These are phyloP conservation scores for Phrynosoma platyrhinos DNA, from an alignment of 2,113 vertebrate genomes.

Conservation along the genomic window DNA sequence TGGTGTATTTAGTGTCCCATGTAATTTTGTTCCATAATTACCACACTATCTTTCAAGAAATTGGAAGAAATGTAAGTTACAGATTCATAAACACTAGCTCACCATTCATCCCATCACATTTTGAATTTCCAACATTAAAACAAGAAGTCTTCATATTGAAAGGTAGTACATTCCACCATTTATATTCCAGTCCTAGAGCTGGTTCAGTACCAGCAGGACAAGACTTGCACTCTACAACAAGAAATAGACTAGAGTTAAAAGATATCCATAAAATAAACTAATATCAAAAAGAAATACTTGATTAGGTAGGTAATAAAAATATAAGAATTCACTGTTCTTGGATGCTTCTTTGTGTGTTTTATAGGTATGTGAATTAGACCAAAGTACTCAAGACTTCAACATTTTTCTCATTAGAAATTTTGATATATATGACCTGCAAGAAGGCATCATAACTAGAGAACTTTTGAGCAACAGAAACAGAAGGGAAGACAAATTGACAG, in stretches of 20 bases:
- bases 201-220: slow-evolving; percentile 96
- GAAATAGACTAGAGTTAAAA: neutral
- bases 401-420: too few relatives aligned
- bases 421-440: neutral
- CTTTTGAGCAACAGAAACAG: neutral
- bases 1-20: too few relatives aligned
- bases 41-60: neutral
- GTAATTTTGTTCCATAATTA: neutral
- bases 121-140: slow-evolving; percentile 96
- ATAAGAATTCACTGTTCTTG: neutral
- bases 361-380: neutral
- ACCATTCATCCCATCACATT: slow-evolving; percentile 97
- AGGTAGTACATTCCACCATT: slow-evolving; percentile 97
- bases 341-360: neutral
- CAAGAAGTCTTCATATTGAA: slow-evolving; percentile 96
- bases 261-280: fast-evolving
- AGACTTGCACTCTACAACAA: slow-evolving; percentile 81
- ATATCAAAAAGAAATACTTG: neutral
- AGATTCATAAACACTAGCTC: slow-evolving; percentile 56
- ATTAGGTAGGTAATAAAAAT: neutral
- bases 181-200: slow-evolving; percentile 90
- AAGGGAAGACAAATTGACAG: neutral
- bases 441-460: neutral
- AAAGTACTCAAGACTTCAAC: too few relatives aligned
- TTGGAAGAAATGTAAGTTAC: neutral